Conservation (phyloP, 2,888 invertebrate genomes). For the Ormyrus nitidulus region DNA sequence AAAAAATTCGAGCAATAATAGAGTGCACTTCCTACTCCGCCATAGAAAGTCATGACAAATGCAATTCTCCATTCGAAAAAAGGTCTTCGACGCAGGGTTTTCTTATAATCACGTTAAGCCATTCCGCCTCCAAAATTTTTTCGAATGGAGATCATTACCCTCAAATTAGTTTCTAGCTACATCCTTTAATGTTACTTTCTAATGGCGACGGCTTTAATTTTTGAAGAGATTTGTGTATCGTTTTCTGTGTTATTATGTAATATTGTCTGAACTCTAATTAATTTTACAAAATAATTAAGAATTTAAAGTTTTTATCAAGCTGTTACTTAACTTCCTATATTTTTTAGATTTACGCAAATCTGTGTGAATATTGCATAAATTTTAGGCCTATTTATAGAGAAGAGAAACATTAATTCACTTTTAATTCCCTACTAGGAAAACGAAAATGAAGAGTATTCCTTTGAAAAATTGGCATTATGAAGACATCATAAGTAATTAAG, state of each 20-base stretch:
- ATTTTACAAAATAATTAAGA: not conserved
- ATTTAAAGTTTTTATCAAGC: too few species aligned
- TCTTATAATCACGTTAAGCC: constrained; percentile 1
- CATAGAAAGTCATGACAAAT: constrained; percentile 39
- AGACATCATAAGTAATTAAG: too few species aligned
- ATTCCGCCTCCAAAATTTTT: constrained; percentile 30
- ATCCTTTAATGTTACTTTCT: constrained; percentile 42
- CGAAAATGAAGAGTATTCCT: too few species aligned
- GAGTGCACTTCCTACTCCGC: not conserved
- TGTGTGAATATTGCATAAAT: too few species aligned
- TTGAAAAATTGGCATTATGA: too few species aligned
- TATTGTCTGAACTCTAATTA: not conserved
- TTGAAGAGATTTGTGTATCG: not conserved
- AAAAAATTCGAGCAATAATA: not conserved
- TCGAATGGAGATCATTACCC: constrained; percentile 17
- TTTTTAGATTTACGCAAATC: too few species aligned
- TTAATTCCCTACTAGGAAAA: too few species aligned
- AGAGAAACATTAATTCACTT: too few species aligned
- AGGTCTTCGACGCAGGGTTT: not conserved
- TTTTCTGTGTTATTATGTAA: not conserved
- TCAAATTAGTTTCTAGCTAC: constrained; percentile 13
- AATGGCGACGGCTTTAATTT: not conserved
- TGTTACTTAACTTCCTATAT: too few species aligned
- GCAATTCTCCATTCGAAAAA: constrained; percentile 12
- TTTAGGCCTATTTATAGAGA: too few species aligned